These are phyloP conservation scores for Paramormyrops hopkinsi DNA, from an alignment of 2,797 vertebrate species.

Conservation along the genomic window DNA sequence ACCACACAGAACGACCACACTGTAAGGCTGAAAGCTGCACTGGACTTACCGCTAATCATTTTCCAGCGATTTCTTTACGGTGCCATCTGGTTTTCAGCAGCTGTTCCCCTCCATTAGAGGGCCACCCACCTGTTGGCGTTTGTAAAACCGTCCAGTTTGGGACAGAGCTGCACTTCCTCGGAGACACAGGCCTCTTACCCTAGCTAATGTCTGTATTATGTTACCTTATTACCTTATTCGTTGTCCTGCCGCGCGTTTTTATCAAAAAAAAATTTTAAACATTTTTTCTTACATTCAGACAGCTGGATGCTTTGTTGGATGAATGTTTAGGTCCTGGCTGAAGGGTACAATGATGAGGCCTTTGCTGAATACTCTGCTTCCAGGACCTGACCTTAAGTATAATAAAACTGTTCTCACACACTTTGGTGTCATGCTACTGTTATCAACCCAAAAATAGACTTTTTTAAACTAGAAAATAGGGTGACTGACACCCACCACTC, in stretches of 20 bases:
- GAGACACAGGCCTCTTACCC: neutral
- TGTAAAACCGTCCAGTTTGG: slow-evolving; percentile 7
- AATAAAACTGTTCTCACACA: neutral
- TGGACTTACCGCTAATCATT: slow-evolving; percentile 24
- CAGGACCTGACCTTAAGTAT: neutral
- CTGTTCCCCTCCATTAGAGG: slow-evolving; percentile 37
- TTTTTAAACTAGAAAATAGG: neutral
- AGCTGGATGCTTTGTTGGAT: neutral
- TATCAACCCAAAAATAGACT: neutral
- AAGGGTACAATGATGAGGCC: neutral
- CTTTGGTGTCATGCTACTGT: neutral
- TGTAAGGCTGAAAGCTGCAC: neutral
- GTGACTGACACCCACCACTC: neutral
- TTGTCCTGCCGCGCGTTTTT: neutral
- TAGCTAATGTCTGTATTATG: neutral
- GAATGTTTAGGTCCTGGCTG: neutral
- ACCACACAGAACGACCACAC: slow-evolving; percentile 11
- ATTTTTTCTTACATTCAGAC: neutral
- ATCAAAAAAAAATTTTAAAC: neutral
- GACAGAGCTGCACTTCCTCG: too few species aligned
- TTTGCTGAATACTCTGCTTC: neutral
- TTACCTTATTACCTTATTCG: neutral
- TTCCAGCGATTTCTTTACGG: slow-evolving; percentile 29
- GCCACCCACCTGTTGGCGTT: slow-evolving; percentile 22
- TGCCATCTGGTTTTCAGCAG: slow-evolving; percentile 36